phyloP scores from a whole-genome alignment of 2,888 invertebrate genomes.

The Dinocampus coccinellae region DNA sequence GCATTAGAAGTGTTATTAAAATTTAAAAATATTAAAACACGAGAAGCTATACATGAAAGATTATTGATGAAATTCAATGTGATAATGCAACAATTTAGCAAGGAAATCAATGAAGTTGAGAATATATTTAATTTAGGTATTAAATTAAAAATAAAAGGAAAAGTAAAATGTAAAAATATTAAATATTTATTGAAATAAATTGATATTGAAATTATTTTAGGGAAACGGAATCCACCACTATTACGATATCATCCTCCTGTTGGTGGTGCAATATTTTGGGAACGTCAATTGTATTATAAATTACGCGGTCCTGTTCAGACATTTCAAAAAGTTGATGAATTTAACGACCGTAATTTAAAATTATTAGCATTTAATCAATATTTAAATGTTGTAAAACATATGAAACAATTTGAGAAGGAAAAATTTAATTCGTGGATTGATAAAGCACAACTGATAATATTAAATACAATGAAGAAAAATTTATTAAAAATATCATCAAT shows the following conservation, averaged over 20 bases:
- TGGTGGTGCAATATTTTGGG: constrained; percentile 91
- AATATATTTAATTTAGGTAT: constrained; percentile 77
- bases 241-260: constrained; percentile 83
- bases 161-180: background rate
- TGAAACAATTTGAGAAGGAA: constrained; percentile 81
- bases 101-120: constrained; percentile 83
- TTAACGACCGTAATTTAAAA: constrained; percentile 81
- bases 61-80: constrained; percentile 87
- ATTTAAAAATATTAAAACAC: constrained; percentile 83
- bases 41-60: constrained; percentile 79
- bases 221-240: constrained; percentile 77
- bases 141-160: constrained; percentile 26
- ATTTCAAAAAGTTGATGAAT: constrained; percentile 81
- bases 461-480: constrained; percentile 78
- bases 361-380: constrained; percentile 85
- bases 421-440: constrained; percentile 82
- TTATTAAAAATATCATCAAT: constrained; percentile 74
- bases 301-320: constrained; percentile 85
- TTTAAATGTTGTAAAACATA: constrained; percentile 79
- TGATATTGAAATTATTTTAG: constrained; percentile 66
- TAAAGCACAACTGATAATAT: constrained; percentile 75
- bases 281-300: constrained; percentile 81
- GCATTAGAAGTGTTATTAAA: constrained; percentile 85
- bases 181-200: too few species aligned
- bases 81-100: constrained; percentile 86